Base-by-base conservation (phyloP, 2,113 vertebrate species). In the Symphodus melops region DNA sequence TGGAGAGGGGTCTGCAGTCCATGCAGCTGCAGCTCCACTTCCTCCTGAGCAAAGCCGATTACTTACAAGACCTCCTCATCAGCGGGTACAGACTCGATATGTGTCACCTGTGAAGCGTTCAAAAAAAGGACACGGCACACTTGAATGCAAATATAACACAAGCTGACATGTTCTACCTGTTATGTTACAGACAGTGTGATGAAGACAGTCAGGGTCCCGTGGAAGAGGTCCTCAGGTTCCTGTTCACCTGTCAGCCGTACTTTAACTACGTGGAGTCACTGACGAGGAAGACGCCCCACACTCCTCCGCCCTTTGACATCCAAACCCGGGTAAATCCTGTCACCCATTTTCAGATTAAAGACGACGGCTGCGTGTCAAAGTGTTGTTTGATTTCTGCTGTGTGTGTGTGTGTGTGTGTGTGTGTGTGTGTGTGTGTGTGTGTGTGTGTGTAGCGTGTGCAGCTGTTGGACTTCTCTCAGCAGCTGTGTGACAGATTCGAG, bases 381-480 rank as follows among this genome's bases (percentile, higher is more conserved):
- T n/a, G n/a, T n/a, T n/a, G n/a, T n/a, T n/a, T n/a, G n/a, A n/a
- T n/a, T n/a, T n/a, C n/a, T n/a, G n/a, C n/a, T n/a, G n/a, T n/a
- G n/a, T n/a, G 28, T 28, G 28, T 28, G 28, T 28, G 28, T 28
- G 28, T 28, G 28, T 28, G 28, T 28, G 28, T 28, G 28, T 28
- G 49, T 44, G 42, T 44, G 1, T 25, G 7, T 49, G 39, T 61
- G 21, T 74, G 19, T 80, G 46, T 48, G 17, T 67, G 39, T 73
- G 36, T 82, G 39, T 85, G 54, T 53, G 42, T 57, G 68, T 4
- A 52, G 66, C 57, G 57, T 13, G 6, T 44, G 39, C 88, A 96
- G 95, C 90, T 96, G 83, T 70, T 95, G 61, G 88, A 94, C 49
- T 92, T 96, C 79, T 96, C 95, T n/a, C 93, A 97, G 79, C 93